Conservation (phyloP, 2,113 vertebrate genomes). For the Neolamprologus variostigma region DNA sequence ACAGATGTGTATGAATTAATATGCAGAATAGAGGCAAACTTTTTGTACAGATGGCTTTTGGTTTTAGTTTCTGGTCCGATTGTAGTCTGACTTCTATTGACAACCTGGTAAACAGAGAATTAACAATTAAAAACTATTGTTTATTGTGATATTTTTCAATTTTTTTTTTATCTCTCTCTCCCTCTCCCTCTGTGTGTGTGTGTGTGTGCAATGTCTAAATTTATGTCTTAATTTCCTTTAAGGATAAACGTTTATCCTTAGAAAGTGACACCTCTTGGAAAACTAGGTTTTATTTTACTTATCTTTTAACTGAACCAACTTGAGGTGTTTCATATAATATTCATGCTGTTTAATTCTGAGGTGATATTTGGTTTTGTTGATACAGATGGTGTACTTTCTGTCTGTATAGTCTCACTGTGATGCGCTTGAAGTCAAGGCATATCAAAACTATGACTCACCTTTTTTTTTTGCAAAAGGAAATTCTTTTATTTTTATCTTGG, state of each 20-base stretch:
- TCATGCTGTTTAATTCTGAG: neutral
- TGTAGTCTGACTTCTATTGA: neutral
- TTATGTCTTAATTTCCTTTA: neutral
- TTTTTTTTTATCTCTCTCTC: neutral
- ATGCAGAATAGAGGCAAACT: neutral
- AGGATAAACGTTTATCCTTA: neutral
- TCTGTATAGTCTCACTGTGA: neutral
- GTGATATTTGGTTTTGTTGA: neutral
- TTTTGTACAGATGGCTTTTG: neutral
- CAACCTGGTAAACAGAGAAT: neutral
- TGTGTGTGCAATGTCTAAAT: accelerated
- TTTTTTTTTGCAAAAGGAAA: neutral
- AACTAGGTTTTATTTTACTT: neutral
- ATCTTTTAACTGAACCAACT: neutral
- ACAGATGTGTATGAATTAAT: neutral
- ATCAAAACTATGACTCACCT: neutral
- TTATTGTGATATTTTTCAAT: neutral
- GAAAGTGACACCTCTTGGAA: neutral
- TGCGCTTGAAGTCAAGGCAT: neutral
- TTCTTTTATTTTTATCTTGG: neutral
- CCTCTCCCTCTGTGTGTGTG: accelerated
- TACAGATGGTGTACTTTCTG: neutral
- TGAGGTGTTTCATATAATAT: neutral
- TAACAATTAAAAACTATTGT: neutral
- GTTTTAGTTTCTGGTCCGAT: neutral